Evolutionary conservation across 2,797 vertebrate species (phyloP), one percentile per base, ranked within the genome.

Genomic region (Harpagifer antarcticus): DNA sequence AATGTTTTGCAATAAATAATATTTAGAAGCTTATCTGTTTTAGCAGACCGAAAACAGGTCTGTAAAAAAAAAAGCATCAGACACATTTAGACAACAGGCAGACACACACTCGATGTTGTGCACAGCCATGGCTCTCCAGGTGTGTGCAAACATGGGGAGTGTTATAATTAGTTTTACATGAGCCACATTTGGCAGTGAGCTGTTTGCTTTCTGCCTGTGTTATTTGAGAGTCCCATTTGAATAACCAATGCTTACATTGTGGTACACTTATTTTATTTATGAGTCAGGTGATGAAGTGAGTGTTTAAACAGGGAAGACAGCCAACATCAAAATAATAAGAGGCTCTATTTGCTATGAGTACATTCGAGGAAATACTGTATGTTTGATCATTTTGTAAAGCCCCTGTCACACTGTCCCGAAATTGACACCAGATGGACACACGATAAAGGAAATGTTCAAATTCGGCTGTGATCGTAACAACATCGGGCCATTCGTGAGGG

Each of bases 151-250:
- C 91, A 89, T 81, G 86, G 76, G 77, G 81, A 82, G 91, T 65
- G 87, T 89, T 88, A 88, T 90, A 89, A 90, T 93, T 92, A 91
- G 86, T 90, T 91, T 91, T 87, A 90, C 93, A 93, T 88, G 91
- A 75, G 88, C 79, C 86, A 81, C 89, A 86, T 91, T 90, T 86
- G 86, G 77, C 66, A 79, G 77, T 47, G 62, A 81, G 77, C 85
- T 94, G 92, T 92, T 93, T 92, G 79, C 81, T 91, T 90, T 91
- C 52, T 44, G 76, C 54, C 75, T 16, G 77, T 70, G 88, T 81
- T 81, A 85, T 86, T 57, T 66, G 82, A 86, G 81, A 69, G 49
- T 50, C 43, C 44, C 63, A 91, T 93, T 93, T 94, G 91, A 90
- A 89, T 90, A 89, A 86, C 83, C 91, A 85, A 16, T 83, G 85